These are phyloP conservation scores for Leptoclinus maculatus DNA, from an alignment of 2,797 vertebrate genomes.

Conservation along the genomic window DNA sequence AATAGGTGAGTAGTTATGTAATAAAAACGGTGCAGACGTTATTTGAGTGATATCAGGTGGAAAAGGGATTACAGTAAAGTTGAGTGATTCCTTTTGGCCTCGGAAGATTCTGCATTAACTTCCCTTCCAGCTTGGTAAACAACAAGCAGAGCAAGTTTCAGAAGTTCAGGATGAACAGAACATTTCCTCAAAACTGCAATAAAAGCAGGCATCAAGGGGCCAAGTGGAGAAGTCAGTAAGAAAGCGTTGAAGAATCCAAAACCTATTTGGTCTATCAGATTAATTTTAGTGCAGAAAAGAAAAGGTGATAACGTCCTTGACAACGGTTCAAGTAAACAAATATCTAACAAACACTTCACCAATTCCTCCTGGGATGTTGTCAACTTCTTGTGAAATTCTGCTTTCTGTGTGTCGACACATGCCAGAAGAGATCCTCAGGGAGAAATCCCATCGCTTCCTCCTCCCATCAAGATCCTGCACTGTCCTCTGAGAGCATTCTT, in stretches of 20 bases:
- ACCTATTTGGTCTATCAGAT: constrained; percentile 10
- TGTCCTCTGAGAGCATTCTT: constrained; percentile 18
- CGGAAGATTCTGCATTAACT: not conserved
- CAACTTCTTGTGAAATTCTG: constrained; percentile 65
- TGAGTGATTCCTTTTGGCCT: not conserved
- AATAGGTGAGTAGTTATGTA: constrained; percentile 30
- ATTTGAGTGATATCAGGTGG: constrained; percentile 30
- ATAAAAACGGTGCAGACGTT: constrained; percentile 14
- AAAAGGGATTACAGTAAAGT: constrained; percentile 24
- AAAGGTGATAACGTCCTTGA: constrained; percentile 19
- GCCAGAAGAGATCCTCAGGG: constrained; percentile 45
- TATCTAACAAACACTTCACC: constrained; percentile 15
- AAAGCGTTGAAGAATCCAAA: not conserved
- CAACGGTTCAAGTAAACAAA: constrained; percentile 18
- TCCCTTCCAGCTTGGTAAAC: constrained; percentile 26
- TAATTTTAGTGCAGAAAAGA: not conserved
- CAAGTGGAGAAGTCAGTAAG: constrained; percentile 44
- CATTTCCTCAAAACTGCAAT: constrained; percentile 35
- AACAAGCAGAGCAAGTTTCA: constrained; percentile 9
- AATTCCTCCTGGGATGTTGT: constrained; percentile 14
- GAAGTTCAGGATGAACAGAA: constrained; percentile 19
- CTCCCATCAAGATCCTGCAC: not conserved
- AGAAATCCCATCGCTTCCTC: constrained; percentile 40
- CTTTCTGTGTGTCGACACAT: constrained; percentile 47
- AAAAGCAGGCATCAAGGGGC: constrained; percentile 64